phyloP scores from a whole-genome alignment of 2,113 vertebrate genomes.

The Rhipidura dahli region DNA sequence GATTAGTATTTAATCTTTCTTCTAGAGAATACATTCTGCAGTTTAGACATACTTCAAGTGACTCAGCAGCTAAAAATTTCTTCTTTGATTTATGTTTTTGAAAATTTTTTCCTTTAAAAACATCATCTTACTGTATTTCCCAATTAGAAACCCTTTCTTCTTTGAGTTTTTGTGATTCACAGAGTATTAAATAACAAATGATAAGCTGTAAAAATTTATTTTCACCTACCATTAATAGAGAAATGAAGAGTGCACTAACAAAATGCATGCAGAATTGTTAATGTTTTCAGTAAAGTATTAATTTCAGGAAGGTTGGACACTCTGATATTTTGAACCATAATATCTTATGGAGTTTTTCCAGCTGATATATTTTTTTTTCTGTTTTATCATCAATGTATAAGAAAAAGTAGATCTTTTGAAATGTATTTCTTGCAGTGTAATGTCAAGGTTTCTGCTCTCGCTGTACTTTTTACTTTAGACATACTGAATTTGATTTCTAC shows the following conservation, averaged over 20 bases:
- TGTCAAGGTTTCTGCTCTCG: not conserved
- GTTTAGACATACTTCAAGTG: not conserved
- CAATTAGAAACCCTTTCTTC: not conserved
- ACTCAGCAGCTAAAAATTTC: not conserved
- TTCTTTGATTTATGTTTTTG: not conserved
- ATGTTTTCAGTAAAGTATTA: not conserved
- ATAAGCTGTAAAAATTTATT: not conserved
- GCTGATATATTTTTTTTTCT: not conserved
- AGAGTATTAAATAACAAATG: not conserved
- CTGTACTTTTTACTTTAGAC: not conserved
- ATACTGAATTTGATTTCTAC: not conserved
- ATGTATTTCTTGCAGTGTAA: not conserved
- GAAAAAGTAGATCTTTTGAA: not conserved
- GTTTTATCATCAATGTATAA: not conserved
- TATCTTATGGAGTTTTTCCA: not conserved
- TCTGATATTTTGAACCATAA: not conserved
- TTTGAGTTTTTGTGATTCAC: not conserved
- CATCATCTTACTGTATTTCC: not conserved
- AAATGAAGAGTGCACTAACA: not conserved
- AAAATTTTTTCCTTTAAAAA: not conserved
- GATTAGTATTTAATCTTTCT: not conserved
- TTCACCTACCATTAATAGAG: not conserved
- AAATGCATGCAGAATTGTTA: not conserved
- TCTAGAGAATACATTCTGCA: not conserved
- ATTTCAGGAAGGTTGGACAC: not conserved